Evolutionary conservation across 2,888 invertebrate genomes (phyloP).

Genomic region (Noctua comes): DNA sequence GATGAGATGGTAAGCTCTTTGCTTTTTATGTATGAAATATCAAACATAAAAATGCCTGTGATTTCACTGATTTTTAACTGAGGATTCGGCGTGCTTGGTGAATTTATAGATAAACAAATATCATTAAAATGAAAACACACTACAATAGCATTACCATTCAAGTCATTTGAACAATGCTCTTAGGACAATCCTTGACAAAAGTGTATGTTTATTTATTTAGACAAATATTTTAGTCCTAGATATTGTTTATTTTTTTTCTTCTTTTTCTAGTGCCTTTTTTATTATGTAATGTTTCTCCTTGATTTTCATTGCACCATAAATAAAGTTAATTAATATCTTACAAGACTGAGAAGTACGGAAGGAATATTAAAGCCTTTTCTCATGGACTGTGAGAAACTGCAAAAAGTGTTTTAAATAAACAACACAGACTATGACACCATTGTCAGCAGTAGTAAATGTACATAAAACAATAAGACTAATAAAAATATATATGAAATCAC

Average conservation of each 20-base stretch:
- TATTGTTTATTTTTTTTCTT: no score
- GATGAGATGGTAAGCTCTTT: no score
- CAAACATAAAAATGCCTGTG: background rate
- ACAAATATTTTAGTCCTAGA: background rate
- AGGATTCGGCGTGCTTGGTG: background rate
- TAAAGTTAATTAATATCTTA: no score
- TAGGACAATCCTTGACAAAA: background rate
- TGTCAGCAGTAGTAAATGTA: background rate
- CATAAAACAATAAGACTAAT: background rate
- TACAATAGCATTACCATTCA: background rate
- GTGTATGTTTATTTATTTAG: conserved; percentile 11
- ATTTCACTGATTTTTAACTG: background rate
- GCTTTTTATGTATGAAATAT: no score
- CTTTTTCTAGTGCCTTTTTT: no score
- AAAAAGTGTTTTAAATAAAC: background rate
- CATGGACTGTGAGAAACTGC: background rate
- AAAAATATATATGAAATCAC: conserved; percentile 3
- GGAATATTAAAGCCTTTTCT: background rate
- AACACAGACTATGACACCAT: background rate
- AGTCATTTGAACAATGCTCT: background rate
- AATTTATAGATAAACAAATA: background rate
- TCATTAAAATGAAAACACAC: background rate
- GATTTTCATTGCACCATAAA: background rate
- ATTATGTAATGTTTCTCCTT: no score
- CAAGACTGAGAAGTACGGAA: background rate